Evolutionary conservation across 2,113 vertebrate genomes (phyloP).

Genomic region (Phoenicopterus ruber): DNA sequence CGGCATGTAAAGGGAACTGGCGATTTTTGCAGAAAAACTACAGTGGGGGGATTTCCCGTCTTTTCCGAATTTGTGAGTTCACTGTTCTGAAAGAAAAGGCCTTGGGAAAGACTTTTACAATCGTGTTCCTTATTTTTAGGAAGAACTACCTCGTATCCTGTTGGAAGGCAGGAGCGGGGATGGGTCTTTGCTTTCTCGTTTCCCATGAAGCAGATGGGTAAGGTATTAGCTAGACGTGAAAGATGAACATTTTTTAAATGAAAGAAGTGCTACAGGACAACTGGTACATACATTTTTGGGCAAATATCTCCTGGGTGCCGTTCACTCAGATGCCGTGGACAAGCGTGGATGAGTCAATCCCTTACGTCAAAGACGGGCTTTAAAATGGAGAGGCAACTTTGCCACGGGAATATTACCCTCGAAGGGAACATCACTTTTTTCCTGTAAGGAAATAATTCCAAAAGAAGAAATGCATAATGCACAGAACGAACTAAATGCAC

Average conservation of each 20-base stretch:
- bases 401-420: not conserved
- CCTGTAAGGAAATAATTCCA: not conserved
- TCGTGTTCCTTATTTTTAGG: not conserved
- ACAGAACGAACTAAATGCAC: not conserved
- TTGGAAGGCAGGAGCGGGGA: not conserved
- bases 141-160: not conserved
- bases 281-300: rapidly evolving
- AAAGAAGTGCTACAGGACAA: not conserved
- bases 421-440: not conserved
- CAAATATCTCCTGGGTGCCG: not conserved
- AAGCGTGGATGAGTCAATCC: not conserved
- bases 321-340: not conserved
- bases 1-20: too few relatives aligned
- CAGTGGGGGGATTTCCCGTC: not conserved
- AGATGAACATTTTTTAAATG: not conserved
- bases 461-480: not conserved
- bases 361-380: not conserved
- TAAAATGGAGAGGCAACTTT: not conserved
- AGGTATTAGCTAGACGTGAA: not conserved
- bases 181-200: not conserved
- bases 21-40: not conserved
- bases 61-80: not conserved
- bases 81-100: not conserved
- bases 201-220: not conserved
- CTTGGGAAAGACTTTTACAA: not conserved